phyloP scores from a whole-genome alignment of 2,113 vertebrate species.

The Phycodurus eques region DNA sequence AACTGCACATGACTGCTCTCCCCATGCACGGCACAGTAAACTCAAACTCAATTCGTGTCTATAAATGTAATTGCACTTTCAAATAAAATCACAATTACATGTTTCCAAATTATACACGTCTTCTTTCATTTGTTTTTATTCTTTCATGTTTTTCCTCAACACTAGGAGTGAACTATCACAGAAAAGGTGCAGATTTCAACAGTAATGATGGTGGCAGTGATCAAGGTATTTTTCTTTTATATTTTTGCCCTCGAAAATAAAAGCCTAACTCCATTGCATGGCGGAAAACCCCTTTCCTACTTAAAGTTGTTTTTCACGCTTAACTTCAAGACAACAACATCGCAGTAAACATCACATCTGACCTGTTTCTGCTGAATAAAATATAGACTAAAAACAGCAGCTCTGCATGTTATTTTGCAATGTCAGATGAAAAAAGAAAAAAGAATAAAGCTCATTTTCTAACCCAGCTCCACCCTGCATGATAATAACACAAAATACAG shows the following conservation, averaged over 20 bases:
- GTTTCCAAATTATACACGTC: background rate
- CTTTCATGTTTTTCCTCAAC: constrained; percentile 78
- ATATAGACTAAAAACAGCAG: constrained; percentile 37
- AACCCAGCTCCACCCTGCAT: constrained; percentile 51
- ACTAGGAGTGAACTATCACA: constrained; percentile 81
- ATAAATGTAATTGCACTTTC: background rate
- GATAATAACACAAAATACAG: constrained; percentile 24
- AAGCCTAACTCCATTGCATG: constrained; percentile 82
- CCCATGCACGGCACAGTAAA: background rate
- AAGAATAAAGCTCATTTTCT: constrained; percentile 7
- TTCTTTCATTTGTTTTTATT: constrained; percentile 61
- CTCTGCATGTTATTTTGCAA: constrained; percentile 69
- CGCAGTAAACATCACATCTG: constrained; percentile 39
- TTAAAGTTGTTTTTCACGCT: constrained; percentile 8
- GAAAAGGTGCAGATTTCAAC: constrained; percentile 84
- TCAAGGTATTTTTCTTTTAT: constrained; percentile 84
- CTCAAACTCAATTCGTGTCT: background rate
- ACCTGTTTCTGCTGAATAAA: constrained; percentile 56
- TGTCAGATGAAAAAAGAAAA: constrained; percentile 22
- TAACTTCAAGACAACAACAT: constrained; percentile 27
- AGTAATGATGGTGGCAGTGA: constrained; percentile 87
- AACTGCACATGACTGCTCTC: background rate
- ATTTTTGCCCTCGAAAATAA: constrained; percentile 36
- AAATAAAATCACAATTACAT: background rate
- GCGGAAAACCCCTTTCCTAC: constrained; percentile 52